Evolutionary conservation across 2,797 vertebrate species (phyloP).

Genomic region (Ptychobarbus kaznakovi): DNA sequence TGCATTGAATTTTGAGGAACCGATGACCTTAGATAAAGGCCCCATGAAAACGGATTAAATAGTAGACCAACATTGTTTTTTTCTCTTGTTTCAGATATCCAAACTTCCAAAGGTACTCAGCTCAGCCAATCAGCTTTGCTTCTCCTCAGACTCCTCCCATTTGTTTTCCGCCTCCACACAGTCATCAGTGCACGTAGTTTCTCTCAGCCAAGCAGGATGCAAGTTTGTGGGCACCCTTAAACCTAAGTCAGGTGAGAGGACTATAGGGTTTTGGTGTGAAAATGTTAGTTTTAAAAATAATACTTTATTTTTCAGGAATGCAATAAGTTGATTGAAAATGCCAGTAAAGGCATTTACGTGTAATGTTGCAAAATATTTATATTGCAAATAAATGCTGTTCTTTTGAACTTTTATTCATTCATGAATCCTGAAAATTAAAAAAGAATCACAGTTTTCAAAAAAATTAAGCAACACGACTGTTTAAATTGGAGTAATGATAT

Average conservation of each 20-base stretch:
- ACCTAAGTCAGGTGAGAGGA: slow-evolving; percentile 80
- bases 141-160: slow-evolving; percentile 84
- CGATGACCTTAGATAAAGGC: background rate
- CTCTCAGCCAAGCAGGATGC: slow-evolving; percentile 77
- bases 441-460: background rate
- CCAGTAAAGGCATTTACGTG: background rate
- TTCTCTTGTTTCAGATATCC: slow-evolving; percentile 70
- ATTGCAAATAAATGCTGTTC: background rate
- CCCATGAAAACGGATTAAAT: background rate
- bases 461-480: background rate
- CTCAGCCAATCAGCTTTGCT: slow-evolving; percentile 86
- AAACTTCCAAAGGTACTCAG: slow-evolving; percentile 80
- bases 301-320: background rate
- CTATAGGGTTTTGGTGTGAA: background rate
- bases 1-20: too few species aligned
- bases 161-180: slow-evolving; percentile 83
- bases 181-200: slow-evolving; percentile 79
- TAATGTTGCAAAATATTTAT: background rate
- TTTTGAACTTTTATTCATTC: background rate
- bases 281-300: background rate
- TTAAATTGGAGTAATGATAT: background rate
- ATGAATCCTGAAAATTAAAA: background rate
- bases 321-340: background rate
- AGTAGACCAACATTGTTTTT: background rate
- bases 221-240: slow-evolving; percentile 81